A percentile compares a stretch with the other conserved stretches of the same genome.
phyloP scores from a whole-genome alignment of 1,140 invertebrate genomes.

The Calephelis virginiensis region DNA sequence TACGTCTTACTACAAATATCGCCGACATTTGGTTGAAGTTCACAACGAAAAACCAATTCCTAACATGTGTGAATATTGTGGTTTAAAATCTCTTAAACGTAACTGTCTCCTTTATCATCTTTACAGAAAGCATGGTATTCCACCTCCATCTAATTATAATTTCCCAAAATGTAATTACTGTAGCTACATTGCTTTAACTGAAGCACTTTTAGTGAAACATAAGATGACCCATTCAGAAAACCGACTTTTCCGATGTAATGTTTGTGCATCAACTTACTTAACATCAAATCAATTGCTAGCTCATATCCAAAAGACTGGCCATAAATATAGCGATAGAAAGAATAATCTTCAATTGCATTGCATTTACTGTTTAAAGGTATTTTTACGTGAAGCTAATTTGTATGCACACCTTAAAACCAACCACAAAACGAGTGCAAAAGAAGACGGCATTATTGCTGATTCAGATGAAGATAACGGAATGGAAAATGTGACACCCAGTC shows the following conservation, averaged over 20 bases:
- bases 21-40: conserved; percentile 88
- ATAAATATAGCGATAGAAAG: conserved; percentile 76
- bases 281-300: conserved; percentile 69
- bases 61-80: conserved; percentile 91
- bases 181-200: conserved; percentile 85
- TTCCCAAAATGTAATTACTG: conserved; percentile 89
- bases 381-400: conserved; percentile 81
- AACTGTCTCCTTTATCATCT: conserved; percentile 89
- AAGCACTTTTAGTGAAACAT: conserved; percentile 83
- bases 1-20: conserved; percentile 86
- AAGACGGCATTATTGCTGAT: conserved; percentile 82
- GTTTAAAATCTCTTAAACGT: conserved; percentile 86
- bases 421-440: conserved; percentile 80
- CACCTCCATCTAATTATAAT: conserved; percentile 83
- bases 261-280: conserved; percentile 78
- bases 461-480: conserved; percentile 77
- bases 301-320: conserved; percentile 80
- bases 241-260: conserved; percentile 65
- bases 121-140: conserved; percentile 88
- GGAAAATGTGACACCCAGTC: conserved; percentile 23
- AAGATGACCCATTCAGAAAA: conserved; percentile 78
- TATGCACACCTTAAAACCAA: conserved; percentile 83
- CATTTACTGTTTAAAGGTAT: conserved; percentile 83
- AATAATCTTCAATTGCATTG: conserved; percentile 81
- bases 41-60: conserved; percentile 89